phyloP scores from a whole-genome alignment of 2,797 vertebrate species.

The Hydrocynus forskahlii region DNA sequence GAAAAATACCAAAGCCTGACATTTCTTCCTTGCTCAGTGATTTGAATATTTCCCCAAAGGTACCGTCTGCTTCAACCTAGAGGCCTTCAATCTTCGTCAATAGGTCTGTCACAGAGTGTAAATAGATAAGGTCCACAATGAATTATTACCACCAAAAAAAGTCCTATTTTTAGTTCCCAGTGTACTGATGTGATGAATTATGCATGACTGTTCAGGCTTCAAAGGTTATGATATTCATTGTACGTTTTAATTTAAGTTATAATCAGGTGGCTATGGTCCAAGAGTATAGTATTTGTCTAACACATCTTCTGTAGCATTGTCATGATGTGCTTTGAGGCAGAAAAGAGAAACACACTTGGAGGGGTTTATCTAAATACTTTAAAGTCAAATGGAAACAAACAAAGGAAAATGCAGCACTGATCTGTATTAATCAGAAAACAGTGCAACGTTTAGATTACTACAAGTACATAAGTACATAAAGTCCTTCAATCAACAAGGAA shows the following conservation, averaged over 20 bases:
- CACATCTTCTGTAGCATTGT: not conserved
- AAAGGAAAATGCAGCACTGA: no score
- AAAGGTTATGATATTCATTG: slow-evolving; percentile 54
- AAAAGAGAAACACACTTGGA: not conserved
- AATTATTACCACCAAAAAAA: slow-evolving; percentile 54
- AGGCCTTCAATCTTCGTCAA: slow-evolving; percentile 34
- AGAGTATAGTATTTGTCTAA: not conserved
- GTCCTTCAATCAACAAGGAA: no score
- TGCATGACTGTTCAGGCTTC: slow-evolving; percentile 43
- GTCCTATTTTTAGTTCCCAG: slow-evolving; percentile 53
- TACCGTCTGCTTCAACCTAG: slow-evolving; percentile 25
- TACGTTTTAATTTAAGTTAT: slow-evolving; percentile 42
- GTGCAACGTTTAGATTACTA: no score
- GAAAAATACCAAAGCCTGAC: slow-evolving; percentile 52
- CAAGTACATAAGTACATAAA: no score
- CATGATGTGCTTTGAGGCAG: not conserved
- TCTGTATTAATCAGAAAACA: no score
- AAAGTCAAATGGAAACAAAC: no score
- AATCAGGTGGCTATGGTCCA: slow-evolving; percentile 35
- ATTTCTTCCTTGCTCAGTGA: slow-evolving; percentile 41
- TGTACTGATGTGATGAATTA: slow-evolving; percentile 50
- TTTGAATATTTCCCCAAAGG: slow-evolving; percentile 45
- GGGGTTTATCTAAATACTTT: no score
- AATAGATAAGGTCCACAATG: slow-evolving; percentile 48
- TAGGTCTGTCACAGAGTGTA: slow-evolving; percentile 44